A percentile compares a stretch with the other conserved stretches of the same genome.
Evolutionary conservation across 2,797 vertebrate species (phyloP).

Genomic region (Anas bahamensis): DNA sequence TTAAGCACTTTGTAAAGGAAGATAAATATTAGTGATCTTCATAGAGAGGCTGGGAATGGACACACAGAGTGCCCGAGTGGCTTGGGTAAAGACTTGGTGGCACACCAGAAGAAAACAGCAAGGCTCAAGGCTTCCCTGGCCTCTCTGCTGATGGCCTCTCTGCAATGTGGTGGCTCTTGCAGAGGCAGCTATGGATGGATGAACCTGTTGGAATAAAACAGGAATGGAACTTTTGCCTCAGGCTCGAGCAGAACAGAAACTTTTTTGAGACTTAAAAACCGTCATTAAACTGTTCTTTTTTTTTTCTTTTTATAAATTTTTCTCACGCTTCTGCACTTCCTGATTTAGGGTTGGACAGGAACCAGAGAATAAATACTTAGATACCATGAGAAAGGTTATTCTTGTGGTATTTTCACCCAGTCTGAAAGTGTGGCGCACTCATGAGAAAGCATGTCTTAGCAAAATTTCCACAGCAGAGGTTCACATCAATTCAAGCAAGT

Average conservation of each 20-base stretch:
- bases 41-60: background rate
- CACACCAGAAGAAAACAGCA: background rate
- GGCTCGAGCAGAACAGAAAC: conserved; percentile 44
- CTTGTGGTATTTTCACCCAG: conserved; percentile 73
- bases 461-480: conserved; percentile 63
- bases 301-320: conserved; percentile 68
- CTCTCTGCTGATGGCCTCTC: background rate
- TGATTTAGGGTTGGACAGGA: conserved; percentile 71
- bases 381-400: conserved; percentile 75
- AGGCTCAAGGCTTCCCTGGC: background rate
- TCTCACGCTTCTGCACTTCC: conserved; percentile 73
- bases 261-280: background rate
- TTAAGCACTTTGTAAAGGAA: background rate
- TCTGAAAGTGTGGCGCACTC: conserved; percentile 42
- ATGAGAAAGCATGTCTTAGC: conserved; percentile 67
- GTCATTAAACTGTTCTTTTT: conserved; percentile 34
- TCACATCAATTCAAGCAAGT: conserved; percentile 46
- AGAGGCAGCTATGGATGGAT: conserved; percentile 14
- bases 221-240: background rate
- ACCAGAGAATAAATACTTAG: conserved; percentile 74
- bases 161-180: background rate
- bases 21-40: background rate
- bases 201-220: conserved; percentile 43
- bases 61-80: background rate
- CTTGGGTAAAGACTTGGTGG: background rate